Base-by-base conservation (phyloP, 1,140 invertebrate species). In the Wasmannia auropunctata region DNA sequence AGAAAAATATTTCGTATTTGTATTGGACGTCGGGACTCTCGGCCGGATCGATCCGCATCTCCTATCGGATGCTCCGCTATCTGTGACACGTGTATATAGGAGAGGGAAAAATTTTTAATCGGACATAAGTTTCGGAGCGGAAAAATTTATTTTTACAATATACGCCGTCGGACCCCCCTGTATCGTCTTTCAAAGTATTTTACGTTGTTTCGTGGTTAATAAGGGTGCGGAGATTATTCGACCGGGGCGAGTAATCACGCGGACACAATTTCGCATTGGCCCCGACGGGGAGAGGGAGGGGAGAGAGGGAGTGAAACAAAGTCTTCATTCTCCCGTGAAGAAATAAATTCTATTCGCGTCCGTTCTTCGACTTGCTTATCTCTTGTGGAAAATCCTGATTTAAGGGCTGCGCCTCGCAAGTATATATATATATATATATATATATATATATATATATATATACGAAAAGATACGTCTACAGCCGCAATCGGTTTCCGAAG, bases 1-100 rank as follows among this genome's bases (percentile, higher is more conserved):
- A 28, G 49, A 19, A 85, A 85, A 62, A 76, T 62, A 60, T 56
- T 34, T 84, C 16, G 65, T 83, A 31, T 67, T 70, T 81, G 37
- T 81, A 56, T 43, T 81, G 28, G 37, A 28, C 22, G 22, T 40
- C 40, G 31, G 56, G n/a, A 25, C 14, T 11, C 28, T n/a, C n/a
- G n/a, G 51, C 14, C 10, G 62, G n/a, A 79, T 75, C 34, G 60
- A 37, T 43, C n/a, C 74, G 54, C 37, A 75, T 56, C 22, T 56
- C 22, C 22, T n/a, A 43, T 31, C 16, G 19, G 25, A 16, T 31
- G 25, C 25, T 31, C 3, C 40, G 74, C 46, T 77, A 31, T 34
- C n/a, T 19, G 37, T 16, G 25, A 5, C 22, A 63, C 4, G 19
- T 63, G 6, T 37, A 37, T n/a, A n/a, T n/a, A n/a, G n/a, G 34